These are phyloP conservation scores for Cistogaster globosa DNA, from an alignment of 2,888 invertebrate species.

Conservation along the genomic window DNA sequence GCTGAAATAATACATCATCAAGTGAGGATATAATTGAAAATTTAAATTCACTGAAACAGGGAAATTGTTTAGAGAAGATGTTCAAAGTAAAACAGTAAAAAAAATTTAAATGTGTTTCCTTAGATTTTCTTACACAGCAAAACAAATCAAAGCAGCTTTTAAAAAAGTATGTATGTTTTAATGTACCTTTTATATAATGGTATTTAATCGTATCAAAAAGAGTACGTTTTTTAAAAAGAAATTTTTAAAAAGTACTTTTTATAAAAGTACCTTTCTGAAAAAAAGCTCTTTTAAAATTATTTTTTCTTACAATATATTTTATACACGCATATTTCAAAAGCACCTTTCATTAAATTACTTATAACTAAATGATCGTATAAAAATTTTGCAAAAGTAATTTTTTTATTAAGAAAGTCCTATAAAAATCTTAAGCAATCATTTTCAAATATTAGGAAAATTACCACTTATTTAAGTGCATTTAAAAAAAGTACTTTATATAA, in stretches of 20 bases:
- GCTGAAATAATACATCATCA: slow-evolving; percentile 68
- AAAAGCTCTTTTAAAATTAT: not conserved
- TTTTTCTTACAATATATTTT: too few species aligned
- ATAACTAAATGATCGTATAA: too few species aligned
- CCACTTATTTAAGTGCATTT: too few species aligned
- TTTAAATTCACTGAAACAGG: slow-evolving; percentile 48
- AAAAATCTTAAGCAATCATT: not conserved
- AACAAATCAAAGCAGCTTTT: too few species aligned
- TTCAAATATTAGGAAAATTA: not conserved
- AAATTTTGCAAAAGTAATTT: not conserved
- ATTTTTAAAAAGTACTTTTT: not conserved
- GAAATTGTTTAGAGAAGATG: not conserved
- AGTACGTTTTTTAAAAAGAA: too few species aligned
- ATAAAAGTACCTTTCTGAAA: not conserved
- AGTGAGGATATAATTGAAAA: slow-evolving; percentile 49
- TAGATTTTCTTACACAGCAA: too few species aligned
- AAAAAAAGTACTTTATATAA: not conserved
- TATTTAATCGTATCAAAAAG: too few species aligned
- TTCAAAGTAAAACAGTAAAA: not conserved
- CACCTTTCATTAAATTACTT: not conserved
- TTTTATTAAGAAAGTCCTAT: too few species aligned
- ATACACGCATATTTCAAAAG: not conserved
- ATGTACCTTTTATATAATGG: too few species aligned
- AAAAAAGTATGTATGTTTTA: too few species aligned
- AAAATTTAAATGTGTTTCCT: not conserved